Evolutionary conservation across 2,113 vertebrate genomes (phyloP).

Genomic region (Dipodomys merriami): DNA sequence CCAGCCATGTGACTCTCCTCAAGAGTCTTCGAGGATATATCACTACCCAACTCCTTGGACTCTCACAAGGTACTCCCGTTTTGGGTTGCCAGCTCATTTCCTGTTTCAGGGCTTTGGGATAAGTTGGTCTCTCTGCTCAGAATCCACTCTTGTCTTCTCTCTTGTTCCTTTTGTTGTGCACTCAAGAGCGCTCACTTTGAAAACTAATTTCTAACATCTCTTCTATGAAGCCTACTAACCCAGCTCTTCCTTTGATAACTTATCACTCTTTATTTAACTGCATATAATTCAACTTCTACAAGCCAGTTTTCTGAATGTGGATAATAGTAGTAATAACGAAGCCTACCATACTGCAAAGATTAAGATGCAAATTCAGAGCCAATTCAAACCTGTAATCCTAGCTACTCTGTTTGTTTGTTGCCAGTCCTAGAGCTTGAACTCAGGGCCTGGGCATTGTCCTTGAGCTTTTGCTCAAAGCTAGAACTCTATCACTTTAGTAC

Average conservation of each 20-base stretch:
- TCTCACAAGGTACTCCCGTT: background rate
- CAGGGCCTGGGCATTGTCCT: no score
- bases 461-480: no score
- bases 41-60: background rate
- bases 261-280: background rate
- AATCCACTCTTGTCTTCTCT: background rate
- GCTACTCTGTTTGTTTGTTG: no score
- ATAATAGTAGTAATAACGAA: background rate
- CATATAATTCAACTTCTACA: background rate
- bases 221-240: background rate
- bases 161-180: background rate
- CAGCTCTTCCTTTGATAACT: background rate
- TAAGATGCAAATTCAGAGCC: background rate
- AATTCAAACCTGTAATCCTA: no score
- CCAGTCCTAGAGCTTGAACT: no score
- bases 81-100: slow-evolving; percentile 23
- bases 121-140: slow-evolving; percentile 12
- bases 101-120: background rate
- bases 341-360: background rate
- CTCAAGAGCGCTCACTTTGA: background rate
- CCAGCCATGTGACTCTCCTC: background rate
- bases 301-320: slow-evolving; percentile 3
- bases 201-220: background rate
- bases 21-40: background rate
- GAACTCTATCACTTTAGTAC: no score